phyloP scores from a whole-genome alignment of 2,113 vertebrate species.

The Nestor notabilis region DNA sequence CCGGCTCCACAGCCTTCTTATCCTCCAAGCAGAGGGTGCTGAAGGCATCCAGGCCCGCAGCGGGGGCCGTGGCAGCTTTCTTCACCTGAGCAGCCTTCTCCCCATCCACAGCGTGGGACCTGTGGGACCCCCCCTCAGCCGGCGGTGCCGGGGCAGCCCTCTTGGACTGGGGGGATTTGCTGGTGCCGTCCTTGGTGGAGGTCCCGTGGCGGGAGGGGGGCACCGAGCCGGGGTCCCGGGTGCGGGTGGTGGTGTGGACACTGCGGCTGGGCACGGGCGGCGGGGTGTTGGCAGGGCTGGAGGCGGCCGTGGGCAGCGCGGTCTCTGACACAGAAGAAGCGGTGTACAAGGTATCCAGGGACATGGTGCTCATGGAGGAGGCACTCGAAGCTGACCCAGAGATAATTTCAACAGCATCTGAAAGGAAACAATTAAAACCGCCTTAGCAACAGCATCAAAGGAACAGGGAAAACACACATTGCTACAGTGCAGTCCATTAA shows the following conservation, averaged over 20 bases:
- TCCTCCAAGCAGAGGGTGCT: slow-evolving; percentile 62
- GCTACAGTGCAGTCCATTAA: slow-evolving; percentile 24
- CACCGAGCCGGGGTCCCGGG: slow-evolving; percentile 26
- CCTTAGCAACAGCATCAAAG: slow-evolving; percentile 61
- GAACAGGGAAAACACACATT: slow-evolving; percentile 17
- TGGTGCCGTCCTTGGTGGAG: slow-evolving; percentile 40
- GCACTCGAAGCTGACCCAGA: slow-evolving; percentile 76
- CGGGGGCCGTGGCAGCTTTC: not conserved
- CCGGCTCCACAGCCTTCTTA: slow-evolving; percentile 62
- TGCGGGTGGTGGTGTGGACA: slow-evolving; percentile 70
- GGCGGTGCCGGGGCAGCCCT: slow-evolving; percentile 32
- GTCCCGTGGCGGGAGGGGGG: slow-evolving; percentile 9
- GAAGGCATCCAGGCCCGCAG: slow-evolving; percentile 64
- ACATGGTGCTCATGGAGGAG: slow-evolving; percentile 84
- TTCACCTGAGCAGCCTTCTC: slow-evolving; percentile 53
- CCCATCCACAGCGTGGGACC: slow-evolving; percentile 13
- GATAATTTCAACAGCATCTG: slow-evolving; percentile 63
- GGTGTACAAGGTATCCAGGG: slow-evolving; percentile 86
- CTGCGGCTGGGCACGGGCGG: slow-evolving; percentile 90
- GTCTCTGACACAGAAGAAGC: slow-evolving; percentile 82
- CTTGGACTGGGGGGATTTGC: slow-evolving; percentile 63
- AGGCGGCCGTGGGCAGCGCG: slow-evolving; percentile 69
- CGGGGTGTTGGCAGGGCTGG: slow-evolving; percentile 87
- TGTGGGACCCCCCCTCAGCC: not conserved
- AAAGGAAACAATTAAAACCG: slow-evolving; percentile 66